Evolutionary conservation across 2,113 vertebrate genomes (phyloP).

Genomic region (Otus sunia): DNA sequence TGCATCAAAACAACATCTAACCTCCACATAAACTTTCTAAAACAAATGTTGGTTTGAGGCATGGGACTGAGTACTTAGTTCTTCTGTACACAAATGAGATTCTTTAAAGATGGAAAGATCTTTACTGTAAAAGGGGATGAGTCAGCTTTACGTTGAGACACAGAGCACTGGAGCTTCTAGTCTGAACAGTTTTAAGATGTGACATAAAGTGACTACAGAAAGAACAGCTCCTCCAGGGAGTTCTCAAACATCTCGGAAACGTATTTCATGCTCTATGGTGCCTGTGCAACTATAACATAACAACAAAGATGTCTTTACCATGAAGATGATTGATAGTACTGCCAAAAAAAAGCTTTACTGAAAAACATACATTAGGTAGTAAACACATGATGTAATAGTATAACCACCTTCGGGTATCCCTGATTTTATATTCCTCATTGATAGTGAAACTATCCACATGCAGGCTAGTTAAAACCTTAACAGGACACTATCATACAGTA

Average conservation of each 20-base stretch:
- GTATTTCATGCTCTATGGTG: not conserved
- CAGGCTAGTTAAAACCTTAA: not conserved
- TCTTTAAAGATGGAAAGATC: not conserved
- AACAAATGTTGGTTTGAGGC: not conserved
- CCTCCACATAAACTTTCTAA: not conserved
- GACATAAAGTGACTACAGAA: not conserved
- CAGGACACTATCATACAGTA: not conserved
- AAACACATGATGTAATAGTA: not conserved
- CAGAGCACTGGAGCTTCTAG: not conserved
- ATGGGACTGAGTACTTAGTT: not conserved
- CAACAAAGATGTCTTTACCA: not conserved
- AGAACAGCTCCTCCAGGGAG: not conserved
- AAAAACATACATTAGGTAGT: not conserved
- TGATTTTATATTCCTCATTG: not conserved
- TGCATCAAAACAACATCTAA: not conserved
- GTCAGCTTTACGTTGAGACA: not conserved
- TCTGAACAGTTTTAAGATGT: not conserved
- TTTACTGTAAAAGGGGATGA: not conserved
- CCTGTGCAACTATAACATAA: fast-evolving
- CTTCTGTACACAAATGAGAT: not conserved
- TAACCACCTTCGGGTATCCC: not conserved
- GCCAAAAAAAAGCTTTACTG: not conserved
- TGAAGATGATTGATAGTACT: not conserved
- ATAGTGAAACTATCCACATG: not conserved
- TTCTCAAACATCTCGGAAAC: not conserved